Conservation (phyloP, 2,113 vertebrate genomes). For the Aptenodytes patagonicus region DNA sequence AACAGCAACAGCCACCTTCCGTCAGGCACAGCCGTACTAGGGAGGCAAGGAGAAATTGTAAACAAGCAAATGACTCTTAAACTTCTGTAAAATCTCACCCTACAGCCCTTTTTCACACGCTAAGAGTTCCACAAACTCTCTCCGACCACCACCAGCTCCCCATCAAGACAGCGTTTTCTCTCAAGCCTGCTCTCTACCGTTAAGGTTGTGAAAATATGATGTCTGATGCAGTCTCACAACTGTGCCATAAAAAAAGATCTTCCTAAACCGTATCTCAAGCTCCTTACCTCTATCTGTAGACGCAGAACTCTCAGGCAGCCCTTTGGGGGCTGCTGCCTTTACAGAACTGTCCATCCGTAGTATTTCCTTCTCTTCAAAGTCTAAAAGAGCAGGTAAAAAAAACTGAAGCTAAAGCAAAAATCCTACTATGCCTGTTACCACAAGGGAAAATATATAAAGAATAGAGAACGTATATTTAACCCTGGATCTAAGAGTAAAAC, state of each 20-base stretch:
- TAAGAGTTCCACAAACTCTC: background rate
- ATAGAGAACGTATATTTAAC: background rate
- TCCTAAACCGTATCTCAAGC: background rate
- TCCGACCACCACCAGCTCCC: background rate
- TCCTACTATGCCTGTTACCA: background rate
- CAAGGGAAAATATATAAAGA: background rate
- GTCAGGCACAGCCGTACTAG: accelerated
- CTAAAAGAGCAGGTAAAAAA: background rate
- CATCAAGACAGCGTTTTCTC: too few relatives aligned
- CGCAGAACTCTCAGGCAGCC: background rate
- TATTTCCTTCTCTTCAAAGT: background rate
- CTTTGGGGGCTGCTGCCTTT: background rate
- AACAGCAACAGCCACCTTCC: background rate
- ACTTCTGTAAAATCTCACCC: background rate
- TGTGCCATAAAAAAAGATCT: too few relatives aligned
- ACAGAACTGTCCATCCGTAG: background rate
- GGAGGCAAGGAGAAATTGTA: background rate
- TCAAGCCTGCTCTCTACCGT: background rate
- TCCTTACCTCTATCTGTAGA: background rate
- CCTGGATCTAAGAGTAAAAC: background rate
- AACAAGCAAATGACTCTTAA: background rate
- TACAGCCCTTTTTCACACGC: background rate
- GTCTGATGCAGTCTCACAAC: background rate
- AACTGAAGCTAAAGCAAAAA: background rate
- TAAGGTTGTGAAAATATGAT: background rate